Evolutionary conservation across 2,888 invertebrate species (phyloP).

Genomic region (Campaea margaritaria): DNA sequence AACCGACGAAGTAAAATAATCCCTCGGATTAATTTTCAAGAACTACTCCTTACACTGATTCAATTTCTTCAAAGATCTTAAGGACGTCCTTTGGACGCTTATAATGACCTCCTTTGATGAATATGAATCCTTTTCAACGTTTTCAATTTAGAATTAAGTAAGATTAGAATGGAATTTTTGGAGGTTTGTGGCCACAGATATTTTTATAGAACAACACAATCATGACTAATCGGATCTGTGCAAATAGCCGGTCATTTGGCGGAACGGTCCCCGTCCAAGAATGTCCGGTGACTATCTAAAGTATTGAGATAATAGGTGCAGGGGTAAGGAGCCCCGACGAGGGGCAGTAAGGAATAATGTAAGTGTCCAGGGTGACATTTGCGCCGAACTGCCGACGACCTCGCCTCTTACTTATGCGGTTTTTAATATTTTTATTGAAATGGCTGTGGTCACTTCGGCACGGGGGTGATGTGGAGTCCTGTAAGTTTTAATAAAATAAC

Average conservation of each 20-base stretch:
- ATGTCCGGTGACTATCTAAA: conserved; percentile 83
- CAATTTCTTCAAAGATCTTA: conserved; percentile 64
- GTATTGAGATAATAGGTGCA: conserved; percentile 83
- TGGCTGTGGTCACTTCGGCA: conserved; percentile 71
- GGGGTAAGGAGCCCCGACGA: conserved; percentile 62
- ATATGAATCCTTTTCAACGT: conserved; percentile 73
- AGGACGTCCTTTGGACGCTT: conserved; percentile 54
- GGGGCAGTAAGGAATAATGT: conserved; percentile 79
- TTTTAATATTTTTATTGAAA: conserved; percentile 89
- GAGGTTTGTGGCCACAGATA: conserved; percentile 64
- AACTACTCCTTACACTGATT: conserved; percentile 65
- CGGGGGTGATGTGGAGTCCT: conserved; percentile 52
- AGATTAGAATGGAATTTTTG: conserved; percentile 48
- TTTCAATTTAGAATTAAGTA: conserved; percentile 46
- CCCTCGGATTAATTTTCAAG: conserved; percentile 67
- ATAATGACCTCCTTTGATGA: conserved; percentile 72
- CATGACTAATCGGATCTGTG: conserved; percentile 83
- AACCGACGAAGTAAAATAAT: conserved; percentile 72
- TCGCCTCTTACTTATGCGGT: conserved; percentile 85
- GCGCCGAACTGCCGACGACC: conserved; percentile 84
- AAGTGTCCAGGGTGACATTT: conserved; percentile 84
- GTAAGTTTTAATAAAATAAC: not conserved
- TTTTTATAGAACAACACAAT: conserved; percentile 82
- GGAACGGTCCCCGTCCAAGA: conserved; percentile 74
- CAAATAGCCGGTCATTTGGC: conserved; percentile 82